Conservation (phyloP, 2,888 invertebrate genomes). For the Andrena camellia region DNA sequence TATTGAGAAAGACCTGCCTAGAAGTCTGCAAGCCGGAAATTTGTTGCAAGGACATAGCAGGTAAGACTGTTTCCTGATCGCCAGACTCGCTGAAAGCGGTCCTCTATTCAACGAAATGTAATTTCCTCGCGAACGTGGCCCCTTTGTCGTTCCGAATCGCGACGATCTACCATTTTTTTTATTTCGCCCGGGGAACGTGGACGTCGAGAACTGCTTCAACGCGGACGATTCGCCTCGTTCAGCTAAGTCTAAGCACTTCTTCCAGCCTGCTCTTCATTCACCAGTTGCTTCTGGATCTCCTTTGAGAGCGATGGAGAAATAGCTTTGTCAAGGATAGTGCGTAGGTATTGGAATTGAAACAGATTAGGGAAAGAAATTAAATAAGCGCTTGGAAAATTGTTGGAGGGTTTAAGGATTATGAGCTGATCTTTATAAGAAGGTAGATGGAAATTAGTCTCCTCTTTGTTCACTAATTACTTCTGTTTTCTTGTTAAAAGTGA, state of each 20-base stretch:
- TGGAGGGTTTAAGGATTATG: too few relatives aligned
- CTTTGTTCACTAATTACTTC: too few relatives aligned
- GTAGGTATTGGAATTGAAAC: too few relatives aligned
- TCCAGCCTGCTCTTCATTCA: neutral
- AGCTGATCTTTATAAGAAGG: too few relatives aligned
- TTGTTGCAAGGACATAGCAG: conserved; percentile 69
- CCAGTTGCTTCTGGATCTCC: too few relatives aligned
- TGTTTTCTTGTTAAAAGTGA: too few relatives aligned
- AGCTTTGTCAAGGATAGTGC: too few relatives aligned
- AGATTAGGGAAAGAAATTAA: too few relatives aligned
- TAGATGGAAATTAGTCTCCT: too few relatives aligned
- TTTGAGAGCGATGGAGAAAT: neutral
- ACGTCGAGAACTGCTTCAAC: neutral
- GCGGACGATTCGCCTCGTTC: neutral
- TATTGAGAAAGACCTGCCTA: conserved; percentile 52
- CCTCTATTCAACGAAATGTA: conserved; percentile 5
- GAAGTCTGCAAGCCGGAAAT: conserved; percentile 66
- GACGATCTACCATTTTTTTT: conserved; percentile 7
- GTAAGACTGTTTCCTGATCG: conserved; percentile 40
- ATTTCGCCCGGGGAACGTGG: conserved; percentile 2
- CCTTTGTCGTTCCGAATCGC: neutral
- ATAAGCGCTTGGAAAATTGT: too few relatives aligned
- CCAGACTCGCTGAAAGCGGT: neutral
- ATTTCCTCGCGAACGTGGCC: conserved; percentile 20
- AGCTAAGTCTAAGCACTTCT: neutral